A percentile compares a stretch with the other conserved stretches of the same genome.
Evolutionary conservation across 1,140 invertebrate species (phyloP).

Genomic region (Ladona fulva): DNA sequence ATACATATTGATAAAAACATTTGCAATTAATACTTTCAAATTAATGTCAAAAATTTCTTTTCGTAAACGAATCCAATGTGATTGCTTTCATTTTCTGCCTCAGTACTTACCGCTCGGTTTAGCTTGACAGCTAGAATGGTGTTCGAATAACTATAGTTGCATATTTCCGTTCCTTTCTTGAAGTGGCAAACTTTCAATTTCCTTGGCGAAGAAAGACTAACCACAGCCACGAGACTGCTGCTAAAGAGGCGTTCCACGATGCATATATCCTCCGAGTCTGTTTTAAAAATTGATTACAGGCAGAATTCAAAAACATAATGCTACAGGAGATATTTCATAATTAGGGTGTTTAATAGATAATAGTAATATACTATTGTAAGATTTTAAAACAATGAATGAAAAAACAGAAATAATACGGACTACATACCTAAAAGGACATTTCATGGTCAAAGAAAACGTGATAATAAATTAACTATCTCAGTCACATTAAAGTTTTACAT

Average conservation of each 20-base stretch:
- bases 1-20: too few species aligned
- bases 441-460: constrained; percentile 14
- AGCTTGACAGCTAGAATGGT: constrained; percentile 94
- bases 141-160: constrained; percentile 96
- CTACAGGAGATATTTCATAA: too few species aligned
- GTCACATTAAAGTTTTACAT: not conserved
- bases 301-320: too few species aligned
- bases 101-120: constrained; percentile 76
- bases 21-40: too few species aligned
- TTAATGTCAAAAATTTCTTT: too few species aligned
- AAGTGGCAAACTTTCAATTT: constrained; percentile 96
- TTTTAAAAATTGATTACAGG: constrained; percentile 22
- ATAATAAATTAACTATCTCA: not conserved
- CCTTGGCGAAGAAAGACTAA: constrained; percentile 81
- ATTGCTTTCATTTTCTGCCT: not conserved
- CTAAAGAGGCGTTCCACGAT: constrained; percentile 94
- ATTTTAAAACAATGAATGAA: too few species aligned
- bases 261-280: constrained; percentile 76
- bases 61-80: too few species aligned
- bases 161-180: constrained; percentile 97
- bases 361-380: too few species aligned
- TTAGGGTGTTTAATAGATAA: too few species aligned
- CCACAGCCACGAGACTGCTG: constrained; percentile 91
- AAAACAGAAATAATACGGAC: too few species aligned
- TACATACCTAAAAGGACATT: not conserved